Evolutionary conservation across 92 coral and sea anemone genomes (phyloP).

Genomic region (Heteractis magnifica): DNA sequence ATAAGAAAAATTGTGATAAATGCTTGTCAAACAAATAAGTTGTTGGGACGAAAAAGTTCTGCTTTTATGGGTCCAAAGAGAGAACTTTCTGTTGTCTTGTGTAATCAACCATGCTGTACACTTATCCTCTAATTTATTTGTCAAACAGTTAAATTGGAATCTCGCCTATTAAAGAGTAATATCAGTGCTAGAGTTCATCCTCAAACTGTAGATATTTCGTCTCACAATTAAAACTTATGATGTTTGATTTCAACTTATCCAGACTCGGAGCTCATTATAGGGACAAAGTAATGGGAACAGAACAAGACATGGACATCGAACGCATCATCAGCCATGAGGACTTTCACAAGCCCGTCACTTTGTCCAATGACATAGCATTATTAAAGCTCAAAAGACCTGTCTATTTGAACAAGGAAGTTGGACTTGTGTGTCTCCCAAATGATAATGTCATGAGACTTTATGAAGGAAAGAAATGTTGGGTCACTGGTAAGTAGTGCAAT

Average conservation of each 20-base stretch:
- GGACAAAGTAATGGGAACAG: constrained; percentile 2
- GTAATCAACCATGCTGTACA: too few species aligned
- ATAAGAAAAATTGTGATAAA: too few species aligned
- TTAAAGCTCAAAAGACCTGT: constrained; percentile 2
- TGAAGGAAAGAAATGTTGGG: constrained; percentile 26
- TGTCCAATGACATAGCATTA: constrained; percentile 2
- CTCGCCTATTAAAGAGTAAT: too few species aligned
- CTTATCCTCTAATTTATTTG: too few species aligned
- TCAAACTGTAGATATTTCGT: too few species aligned
- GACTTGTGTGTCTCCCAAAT: constrained; percentile 24
- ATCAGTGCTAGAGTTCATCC: too few species aligned
- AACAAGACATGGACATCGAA: not conserved
- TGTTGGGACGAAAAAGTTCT: too few species aligned
- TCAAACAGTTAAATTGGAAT: too few species aligned
- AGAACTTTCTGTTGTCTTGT: too few species aligned
- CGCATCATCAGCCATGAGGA: not conserved
- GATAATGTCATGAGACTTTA: not conserved
- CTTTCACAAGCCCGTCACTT: not conserved
- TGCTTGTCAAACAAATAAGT: too few species aligned
- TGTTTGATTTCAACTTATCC: not conserved
- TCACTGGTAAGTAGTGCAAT: constrained; percentile 12
- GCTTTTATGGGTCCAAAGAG: too few species aligned
- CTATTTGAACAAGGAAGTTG: constrained; percentile 10
- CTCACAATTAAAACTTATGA: not conserved
- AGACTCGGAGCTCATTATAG: constrained; percentile 5